Conservation (phyloP, 2,888 invertebrate species). For the Tinea pellionella region DNA sequence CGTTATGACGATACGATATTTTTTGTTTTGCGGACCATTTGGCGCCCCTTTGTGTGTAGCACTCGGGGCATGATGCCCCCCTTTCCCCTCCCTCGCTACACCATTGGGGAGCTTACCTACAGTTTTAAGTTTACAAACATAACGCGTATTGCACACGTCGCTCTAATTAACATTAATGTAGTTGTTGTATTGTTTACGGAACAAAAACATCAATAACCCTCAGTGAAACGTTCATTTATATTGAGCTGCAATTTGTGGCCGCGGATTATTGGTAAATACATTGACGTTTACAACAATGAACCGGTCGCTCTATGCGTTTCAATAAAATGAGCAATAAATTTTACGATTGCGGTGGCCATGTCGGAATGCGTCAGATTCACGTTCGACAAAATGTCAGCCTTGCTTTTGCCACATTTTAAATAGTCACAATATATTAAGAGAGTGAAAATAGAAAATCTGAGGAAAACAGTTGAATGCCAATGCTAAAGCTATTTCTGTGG, state of each 20-base stretch:
- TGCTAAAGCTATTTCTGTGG: slow-evolving; percentile 48
- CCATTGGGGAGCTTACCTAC: too few species aligned
- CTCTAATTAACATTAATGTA: not conserved
- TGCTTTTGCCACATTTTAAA: slow-evolving; percentile 15
- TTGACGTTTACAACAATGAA: not conserved
- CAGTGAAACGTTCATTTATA: slow-evolving; percentile 3
- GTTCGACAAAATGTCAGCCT: slow-evolving; percentile 11
- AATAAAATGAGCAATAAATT: slow-evolving; percentile 8
- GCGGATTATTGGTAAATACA: not conserved
- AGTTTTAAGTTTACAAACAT: not conserved
- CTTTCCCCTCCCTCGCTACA: too few species aligned
- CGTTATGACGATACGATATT: too few species aligned
- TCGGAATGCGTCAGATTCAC: slow-evolving; percentile 1
- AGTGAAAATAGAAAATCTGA: slow-evolving; percentile 54
- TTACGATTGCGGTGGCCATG: slow-evolving; percentile 9
- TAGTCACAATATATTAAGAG: slow-evolving; percentile 37
- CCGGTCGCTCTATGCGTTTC: not conserved
- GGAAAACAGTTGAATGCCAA: slow-evolving; percentile 59
- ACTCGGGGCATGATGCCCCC: too few species aligned
- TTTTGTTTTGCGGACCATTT: too few species aligned
- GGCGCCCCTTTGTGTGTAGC: too few species aligned
- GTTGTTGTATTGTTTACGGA: slow-evolving; percentile 1
- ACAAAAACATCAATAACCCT: not conserved
- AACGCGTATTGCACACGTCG: not conserved
- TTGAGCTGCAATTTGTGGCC: not conserved